These are phyloP conservation scores for Altica lythri DNA, from an alignment of 2,888 invertebrate genomes.

Conservation along the genomic window DNA sequence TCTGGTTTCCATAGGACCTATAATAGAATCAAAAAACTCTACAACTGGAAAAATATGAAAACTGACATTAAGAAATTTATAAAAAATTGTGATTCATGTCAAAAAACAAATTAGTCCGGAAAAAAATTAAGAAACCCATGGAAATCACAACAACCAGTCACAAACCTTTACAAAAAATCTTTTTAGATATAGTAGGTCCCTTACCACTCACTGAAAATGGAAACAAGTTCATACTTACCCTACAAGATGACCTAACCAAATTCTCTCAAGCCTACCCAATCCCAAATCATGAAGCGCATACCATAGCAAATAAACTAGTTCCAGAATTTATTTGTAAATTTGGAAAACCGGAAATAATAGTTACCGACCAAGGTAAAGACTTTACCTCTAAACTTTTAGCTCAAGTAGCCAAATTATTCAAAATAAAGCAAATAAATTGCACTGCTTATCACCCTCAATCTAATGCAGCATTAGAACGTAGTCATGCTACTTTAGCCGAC, in stretches of 20 bases:
- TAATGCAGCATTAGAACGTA: constrained; percentile 37
- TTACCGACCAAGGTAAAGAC: constrained; percentile 43
- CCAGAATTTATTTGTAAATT: constrained; percentile 40
- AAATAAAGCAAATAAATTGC: constrained; percentile 27
- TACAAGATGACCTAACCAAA: constrained; percentile 40
- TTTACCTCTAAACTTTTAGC: constrained; percentile 34
- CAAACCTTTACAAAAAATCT: constrained; percentile 37
- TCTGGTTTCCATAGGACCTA: constrained; percentile 41
- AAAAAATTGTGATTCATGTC: constrained; percentile 38
- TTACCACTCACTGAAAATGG: constrained; percentile 32
- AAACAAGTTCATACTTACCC: constrained; percentile 42
- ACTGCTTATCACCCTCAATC: constrained; percentile 37
- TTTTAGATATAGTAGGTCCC: constrained; percentile 44
- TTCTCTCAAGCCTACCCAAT: constrained; percentile 44
- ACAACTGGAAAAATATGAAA: constrained; percentile 40
- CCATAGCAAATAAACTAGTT: constrained; percentile 39
- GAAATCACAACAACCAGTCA: constrained; percentile 13
- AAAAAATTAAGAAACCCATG: constrained; percentile 8
- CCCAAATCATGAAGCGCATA: constrained; percentile 38
- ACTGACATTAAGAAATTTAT: constrained; percentile 37
- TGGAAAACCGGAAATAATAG: constrained; percentile 41
- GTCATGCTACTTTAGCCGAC: constrained; percentile 32
- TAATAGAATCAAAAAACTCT: constrained; percentile 33
- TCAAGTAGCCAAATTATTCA: constrained; percentile 14
- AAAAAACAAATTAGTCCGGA: constrained; percentile 15